phyloP scores from a whole-genome alignment of 2,888 invertebrate species.

The Isotomurus palustris region DNA sequence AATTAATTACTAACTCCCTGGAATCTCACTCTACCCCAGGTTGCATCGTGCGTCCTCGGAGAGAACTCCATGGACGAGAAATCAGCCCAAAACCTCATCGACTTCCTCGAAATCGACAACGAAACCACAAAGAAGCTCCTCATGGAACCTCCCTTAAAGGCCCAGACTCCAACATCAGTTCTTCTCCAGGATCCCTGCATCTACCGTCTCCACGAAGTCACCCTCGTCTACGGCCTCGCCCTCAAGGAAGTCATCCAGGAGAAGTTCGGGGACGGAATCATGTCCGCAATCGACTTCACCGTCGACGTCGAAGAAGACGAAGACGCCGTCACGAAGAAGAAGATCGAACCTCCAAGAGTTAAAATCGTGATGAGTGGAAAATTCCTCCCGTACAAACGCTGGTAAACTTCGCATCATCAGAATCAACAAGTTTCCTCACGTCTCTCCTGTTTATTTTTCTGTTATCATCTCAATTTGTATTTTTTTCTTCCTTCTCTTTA shows the following conservation, averaged over 20 bases:
- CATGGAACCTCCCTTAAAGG: conserved; percentile 35
- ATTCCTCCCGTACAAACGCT: conserved; percentile 37
- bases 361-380: conserved; percentile 37
- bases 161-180: conserved; percentile 22
- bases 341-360: conserved; percentile 22
- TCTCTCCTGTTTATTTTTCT: too few relatives aligned
- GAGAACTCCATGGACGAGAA: conserved; percentile 37
- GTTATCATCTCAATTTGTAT: too few relatives aligned
- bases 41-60: conserved; percentile 19
- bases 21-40: background rate
- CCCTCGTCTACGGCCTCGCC: conserved; percentile 31
- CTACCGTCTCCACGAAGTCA: conserved; percentile 38
- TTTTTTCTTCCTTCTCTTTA: too few relatives aligned
- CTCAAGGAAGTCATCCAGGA: conserved; percentile 41
- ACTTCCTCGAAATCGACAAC: conserved; percentile 17
- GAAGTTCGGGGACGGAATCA: conserved; percentile 44
- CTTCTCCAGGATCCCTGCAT: conserved; percentile 38
- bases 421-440: too few relatives aligned
- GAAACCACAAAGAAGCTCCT: conserved; percentile 16
- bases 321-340: conserved; percentile 27
- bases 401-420: too few relatives aligned
- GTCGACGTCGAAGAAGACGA: conserved; percentile 37
- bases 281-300: conserved; percentile 42
- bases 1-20: background rate
- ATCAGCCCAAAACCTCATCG: conserved; percentile 22